These are phyloP conservation scores for Champsocephalus gunnari DNA, from an alignment of 2,797 vertebrate species.

Conservation along the genomic window DNA sequence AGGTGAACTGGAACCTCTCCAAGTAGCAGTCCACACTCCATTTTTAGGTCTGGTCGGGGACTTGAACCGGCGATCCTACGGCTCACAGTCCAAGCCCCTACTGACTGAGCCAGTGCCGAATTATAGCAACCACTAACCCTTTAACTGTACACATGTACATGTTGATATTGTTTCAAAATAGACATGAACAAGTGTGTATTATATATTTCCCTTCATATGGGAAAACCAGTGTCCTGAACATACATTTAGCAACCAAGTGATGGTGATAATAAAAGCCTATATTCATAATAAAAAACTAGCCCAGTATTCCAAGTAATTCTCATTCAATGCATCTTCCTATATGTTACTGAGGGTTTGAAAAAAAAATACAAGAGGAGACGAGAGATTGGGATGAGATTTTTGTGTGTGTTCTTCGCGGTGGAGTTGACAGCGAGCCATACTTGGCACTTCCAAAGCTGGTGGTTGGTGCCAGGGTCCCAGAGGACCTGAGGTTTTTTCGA, in stretches of 20 bases:
- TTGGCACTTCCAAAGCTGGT: constrained; percentile 18
- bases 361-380: not conserved
- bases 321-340: not conserved
- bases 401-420: not conserved
- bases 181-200: not conserved
- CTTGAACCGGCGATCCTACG: too few relatives aligned
- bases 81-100: too few relatives aligned
- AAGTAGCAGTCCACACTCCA: too few relatives aligned
- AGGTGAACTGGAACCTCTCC: too few relatives aligned
- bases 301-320: not conserved
- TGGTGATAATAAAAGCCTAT: not conserved
- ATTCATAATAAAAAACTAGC: not conserved
- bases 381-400: constrained; percentile 7
- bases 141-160: not conserved
- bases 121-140: not conserved
- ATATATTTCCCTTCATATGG: not conserved
- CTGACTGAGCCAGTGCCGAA: not conserved
- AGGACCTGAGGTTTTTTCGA: constrained; percentile 21
- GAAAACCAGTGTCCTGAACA: not conserved
- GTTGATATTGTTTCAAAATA: not conserved
- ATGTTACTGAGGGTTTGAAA: not conserved
- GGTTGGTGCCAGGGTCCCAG: constrained; percentile 33
- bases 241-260: not conserved
- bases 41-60: too few relatives aligned
- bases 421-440: constrained; percentile 38